A percentile compares a stretch with the other conserved stretches of the same genome.
These are phyloP conservation scores for Sapayoa aenigma DNA, from an alignment of 2,113 vertebrate species.

Conservation along the genomic window DNA sequence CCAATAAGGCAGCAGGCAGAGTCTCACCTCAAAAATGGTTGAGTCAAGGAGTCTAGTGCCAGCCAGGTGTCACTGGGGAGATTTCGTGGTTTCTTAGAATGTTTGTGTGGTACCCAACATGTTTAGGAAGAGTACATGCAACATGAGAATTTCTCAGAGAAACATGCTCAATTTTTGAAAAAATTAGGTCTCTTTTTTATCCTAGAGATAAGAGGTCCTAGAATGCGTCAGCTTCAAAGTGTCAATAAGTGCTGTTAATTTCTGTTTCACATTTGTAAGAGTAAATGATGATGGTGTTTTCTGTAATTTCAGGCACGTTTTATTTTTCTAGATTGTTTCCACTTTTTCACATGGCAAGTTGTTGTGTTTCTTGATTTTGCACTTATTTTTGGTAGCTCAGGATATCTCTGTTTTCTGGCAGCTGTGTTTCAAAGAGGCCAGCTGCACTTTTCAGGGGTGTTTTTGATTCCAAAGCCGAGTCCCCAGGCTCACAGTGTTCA, in stretches of 20 bases:
- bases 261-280: neutral
- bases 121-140: neutral
- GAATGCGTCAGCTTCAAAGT: neutral
- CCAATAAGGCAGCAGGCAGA: neutral
- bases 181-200: neutral
- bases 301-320: neutral
- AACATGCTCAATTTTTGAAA: neutral
- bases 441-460: neutral
- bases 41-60: neutral
- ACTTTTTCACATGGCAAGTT: neutral
- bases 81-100: neutral
- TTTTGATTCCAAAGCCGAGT: neutral
- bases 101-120: neutral
- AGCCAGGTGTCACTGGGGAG: rapidly evolving
- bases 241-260: neutral
- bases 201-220: neutral
- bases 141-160: neutral
- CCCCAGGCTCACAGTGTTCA: neutral
- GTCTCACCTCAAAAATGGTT: neutral
- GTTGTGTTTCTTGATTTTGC: neutral
- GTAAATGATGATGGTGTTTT: neutral
- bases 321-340: neutral
- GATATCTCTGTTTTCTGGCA: neutral
- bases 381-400: neutral
- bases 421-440: neutral